phyloP scores from a whole-genome alignment of 92 coral and sea anemone species.

The Umimayanthus kanabou region DNA sequence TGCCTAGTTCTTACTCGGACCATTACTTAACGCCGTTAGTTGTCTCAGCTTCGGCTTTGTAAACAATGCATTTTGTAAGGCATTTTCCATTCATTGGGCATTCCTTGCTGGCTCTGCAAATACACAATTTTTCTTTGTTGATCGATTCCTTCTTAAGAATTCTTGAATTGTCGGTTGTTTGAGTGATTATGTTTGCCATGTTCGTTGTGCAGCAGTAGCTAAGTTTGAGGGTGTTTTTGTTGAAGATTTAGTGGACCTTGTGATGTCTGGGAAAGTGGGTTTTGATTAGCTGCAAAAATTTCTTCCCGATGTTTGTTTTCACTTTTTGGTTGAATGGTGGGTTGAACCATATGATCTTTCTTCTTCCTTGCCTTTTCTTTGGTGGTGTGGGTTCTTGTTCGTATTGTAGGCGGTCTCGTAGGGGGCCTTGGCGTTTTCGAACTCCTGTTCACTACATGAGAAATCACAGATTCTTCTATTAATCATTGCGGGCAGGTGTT shows the following conservation, averaged over 20 bases:
- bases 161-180: not conserved
- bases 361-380: constrained; percentile 4
- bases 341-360: constrained; percentile 10
- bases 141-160: not conserved
- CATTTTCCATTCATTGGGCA: not conserved
- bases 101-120: constrained; percentile 3
- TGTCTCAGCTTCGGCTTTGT: not conserved
- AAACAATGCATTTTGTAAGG: not conserved
- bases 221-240: constrained; percentile 4
- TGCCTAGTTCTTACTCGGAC: too few species aligned
- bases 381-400: not conserved
- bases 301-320: constrained; percentile 11
- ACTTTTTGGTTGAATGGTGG: constrained; percentile 13
- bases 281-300: not conserved
- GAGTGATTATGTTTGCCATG: constrained; percentile 3
- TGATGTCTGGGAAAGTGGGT: constrained; percentile 6
- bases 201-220: constrained; percentile 24
- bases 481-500: too few species aligned
- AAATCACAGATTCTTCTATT: too few species aligned
- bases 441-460: not conserved
- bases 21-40: not conserved
- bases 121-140: not conserved
- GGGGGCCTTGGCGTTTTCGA: not conserved
- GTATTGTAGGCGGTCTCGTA: not conserved
- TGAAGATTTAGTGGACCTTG: constrained; percentile 3